Conservation (phyloP, 2,113 vertebrate species). For the Galbula dea region DNA sequence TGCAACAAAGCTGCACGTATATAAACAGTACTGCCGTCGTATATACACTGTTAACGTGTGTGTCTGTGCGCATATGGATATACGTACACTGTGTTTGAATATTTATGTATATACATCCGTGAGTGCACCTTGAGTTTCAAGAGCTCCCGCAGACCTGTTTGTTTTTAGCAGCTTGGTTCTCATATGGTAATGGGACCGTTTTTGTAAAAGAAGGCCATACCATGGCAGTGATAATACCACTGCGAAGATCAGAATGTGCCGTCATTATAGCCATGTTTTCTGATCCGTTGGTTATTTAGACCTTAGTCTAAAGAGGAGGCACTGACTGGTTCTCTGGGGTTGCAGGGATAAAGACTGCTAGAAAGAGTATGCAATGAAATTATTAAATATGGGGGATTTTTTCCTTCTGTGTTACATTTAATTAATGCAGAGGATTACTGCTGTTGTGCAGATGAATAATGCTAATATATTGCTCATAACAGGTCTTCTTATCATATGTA, state of each 20-base stretch:
- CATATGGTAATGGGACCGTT: background rate
- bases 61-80: fast-evolving
- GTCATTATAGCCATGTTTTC: fast-evolving
- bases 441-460: background rate
- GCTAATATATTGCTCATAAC: fast-evolving
- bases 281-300: fast-evolving
- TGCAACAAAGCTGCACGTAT: fast-evolving
- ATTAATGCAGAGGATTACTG: background rate
- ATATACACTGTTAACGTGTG: fast-evolving
- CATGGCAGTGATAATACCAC: background rate
- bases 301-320: background rate
- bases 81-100: fast-evolving
- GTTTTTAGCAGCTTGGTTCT: background rate
- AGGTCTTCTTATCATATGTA: background rate
- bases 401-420: background rate
- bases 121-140: fast-evolving
- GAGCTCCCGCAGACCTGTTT: background rate
- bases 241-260: fast-evolving
- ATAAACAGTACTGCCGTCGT: too few species aligned
- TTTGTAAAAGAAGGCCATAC: fast-evolving
- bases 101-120: fast-evolving
- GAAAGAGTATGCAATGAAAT: background rate
- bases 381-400: background rate
- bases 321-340: background rate
- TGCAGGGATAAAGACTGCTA: background rate